Conservation (phyloP, 2,888 invertebrate genomes). For the Lomographa bimaculata region DNA sequence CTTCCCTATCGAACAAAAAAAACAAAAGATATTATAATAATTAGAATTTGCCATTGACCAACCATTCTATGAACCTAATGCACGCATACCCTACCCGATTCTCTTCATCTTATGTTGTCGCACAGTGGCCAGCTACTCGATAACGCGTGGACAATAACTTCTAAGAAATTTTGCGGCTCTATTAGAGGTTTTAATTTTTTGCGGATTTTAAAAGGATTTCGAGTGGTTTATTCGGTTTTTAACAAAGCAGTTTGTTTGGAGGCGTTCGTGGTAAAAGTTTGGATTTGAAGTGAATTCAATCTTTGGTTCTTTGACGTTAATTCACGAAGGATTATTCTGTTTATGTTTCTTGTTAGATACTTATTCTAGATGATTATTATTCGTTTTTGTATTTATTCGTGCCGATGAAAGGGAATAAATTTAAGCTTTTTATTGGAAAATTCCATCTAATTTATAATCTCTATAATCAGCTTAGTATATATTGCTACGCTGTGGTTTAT, state of each 20-base stretch:
- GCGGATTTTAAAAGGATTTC: slow-evolving; percentile 38
- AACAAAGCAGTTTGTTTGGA: slow-evolving; percentile 47
- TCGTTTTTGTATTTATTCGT: too few species aligned
- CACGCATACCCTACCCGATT: not conserved
- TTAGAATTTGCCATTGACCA: too few species aligned
- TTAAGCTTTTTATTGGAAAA: too few species aligned
- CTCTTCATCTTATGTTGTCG: slow-evolving; percentile 33
- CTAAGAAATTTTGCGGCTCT: slow-evolving; percentile 43
- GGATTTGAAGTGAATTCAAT: slow-evolving; percentile 28
- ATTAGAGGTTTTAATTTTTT: slow-evolving; percentile 43
- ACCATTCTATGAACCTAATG: too few species aligned
- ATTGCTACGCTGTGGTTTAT: too few species aligned
- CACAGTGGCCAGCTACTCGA: slow-evolving; percentile 53
- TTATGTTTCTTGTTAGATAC: not conserved
- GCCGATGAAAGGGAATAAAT: too few species aligned
- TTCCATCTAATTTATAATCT: too few species aligned
- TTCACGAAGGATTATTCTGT: slow-evolving; percentile 15
- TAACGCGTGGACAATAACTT: slow-evolving; percentile 41
- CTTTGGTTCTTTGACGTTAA: slow-evolving; percentile 26
- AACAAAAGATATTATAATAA: too few species aligned
- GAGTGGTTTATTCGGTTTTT: slow-evolving; percentile 40
- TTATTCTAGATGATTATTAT: too few species aligned
- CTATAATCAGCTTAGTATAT: too few species aligned
- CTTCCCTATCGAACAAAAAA: too few species aligned
- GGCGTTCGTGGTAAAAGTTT: slow-evolving; percentile 48